Evolutionary conservation across 2,113 vertebrate genomes (phyloP).

Genomic region (Prunella himalayana): DNA sequence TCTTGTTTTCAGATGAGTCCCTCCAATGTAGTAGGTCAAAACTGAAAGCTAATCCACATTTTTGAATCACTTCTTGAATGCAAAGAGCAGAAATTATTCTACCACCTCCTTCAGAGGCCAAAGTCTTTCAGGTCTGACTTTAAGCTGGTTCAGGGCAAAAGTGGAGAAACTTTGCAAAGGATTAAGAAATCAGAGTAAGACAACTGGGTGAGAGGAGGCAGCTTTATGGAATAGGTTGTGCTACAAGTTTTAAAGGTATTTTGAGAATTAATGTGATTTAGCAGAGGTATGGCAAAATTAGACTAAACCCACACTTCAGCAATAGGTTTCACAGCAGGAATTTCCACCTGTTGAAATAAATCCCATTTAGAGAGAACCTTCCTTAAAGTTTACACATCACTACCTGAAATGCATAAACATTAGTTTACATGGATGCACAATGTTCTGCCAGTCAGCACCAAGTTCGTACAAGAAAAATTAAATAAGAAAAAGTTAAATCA

Average conservation of each 20-base stretch:
- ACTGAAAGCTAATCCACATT: neutral
- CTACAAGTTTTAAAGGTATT: neutral
- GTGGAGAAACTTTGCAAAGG: neutral
- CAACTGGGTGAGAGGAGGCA: neutral
- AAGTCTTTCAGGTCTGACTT: neutral
- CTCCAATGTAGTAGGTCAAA: neutral
- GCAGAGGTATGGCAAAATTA: neutral
- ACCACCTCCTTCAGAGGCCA: neutral
- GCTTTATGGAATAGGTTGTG: neutral
- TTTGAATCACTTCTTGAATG: neutral
- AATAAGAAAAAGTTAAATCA: neutral
- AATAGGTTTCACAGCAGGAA: neutral
- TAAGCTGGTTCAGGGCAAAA: neutral
- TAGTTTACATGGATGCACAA: neutral
- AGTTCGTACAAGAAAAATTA: neutral
- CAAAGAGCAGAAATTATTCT: neutral
- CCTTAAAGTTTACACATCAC: neutral
- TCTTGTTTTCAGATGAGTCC: neutral
- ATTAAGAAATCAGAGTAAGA: neutral
- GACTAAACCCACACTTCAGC: neutral
- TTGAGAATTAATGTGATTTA: neutral
- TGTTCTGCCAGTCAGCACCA: neutral
- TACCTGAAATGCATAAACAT: neutral
- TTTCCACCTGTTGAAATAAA: neutral
- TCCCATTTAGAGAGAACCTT: neutral